phyloP scores from a whole-genome alignment of 2,113 vertebrate genomes.

The Ictidomys tridecemlineatus region DNA sequence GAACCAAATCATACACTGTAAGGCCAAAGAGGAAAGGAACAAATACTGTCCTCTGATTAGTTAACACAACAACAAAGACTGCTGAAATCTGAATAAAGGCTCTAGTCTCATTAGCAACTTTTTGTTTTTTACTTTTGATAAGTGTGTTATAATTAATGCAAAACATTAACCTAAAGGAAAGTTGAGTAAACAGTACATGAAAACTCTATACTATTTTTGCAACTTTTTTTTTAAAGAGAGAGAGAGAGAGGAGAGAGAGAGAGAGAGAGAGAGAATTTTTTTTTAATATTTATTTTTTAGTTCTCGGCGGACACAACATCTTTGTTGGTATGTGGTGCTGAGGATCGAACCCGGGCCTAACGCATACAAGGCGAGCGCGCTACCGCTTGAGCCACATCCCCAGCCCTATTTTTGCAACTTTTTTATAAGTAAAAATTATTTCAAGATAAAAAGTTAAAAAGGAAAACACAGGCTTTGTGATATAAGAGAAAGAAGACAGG shows the following conservation, averaged over 20 bases:
- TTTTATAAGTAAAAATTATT: not conserved
- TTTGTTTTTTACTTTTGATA: not conserved
- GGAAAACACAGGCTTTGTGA: not conserved
- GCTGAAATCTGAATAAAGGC: not conserved
- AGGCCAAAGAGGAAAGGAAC: not conserved
- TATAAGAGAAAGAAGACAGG: not conserved
- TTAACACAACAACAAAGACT: not conserved
- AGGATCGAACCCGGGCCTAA: too few relatives aligned
- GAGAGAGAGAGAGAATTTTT: too few relatives aligned
- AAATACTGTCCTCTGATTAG: not conserved
- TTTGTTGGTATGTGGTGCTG: too few relatives aligned
- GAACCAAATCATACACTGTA: not conserved
- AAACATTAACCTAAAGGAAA: not conserved
- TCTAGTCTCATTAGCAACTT: not conserved
- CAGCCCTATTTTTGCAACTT: not conserved
- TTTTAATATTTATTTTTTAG: too few relatives aligned
- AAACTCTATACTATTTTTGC: not conserved
- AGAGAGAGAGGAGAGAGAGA: too few relatives aligned
- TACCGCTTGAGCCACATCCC: too few relatives aligned
- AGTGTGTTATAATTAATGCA: not conserved
- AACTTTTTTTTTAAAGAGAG: too few relatives aligned
- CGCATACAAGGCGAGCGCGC: too few relatives aligned
- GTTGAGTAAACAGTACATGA: not conserved
- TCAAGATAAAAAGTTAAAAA: not conserved
- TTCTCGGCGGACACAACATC: too few relatives aligned